Evolutionary conservation across 2,797 vertebrate species (phyloP), one percentile per base, ranked within the genome.

Genomic region (Molossus alvarezi): DNA sequence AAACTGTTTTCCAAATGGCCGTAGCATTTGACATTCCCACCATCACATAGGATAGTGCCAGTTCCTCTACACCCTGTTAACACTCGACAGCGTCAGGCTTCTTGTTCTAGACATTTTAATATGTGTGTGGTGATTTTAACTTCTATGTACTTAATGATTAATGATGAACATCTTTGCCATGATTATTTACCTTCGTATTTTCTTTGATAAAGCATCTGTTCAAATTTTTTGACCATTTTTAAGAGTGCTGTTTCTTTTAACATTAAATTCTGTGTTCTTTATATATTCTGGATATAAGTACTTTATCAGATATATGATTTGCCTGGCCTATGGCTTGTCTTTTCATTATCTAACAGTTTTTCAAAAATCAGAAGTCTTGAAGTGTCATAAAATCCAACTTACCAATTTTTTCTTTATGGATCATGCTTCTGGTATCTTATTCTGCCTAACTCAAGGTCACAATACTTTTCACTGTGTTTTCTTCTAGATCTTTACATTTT

Each of bases 341-440:
- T 85, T 76, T 88, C 72, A 64, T 69, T 57, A 29, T 58, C 45
- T 51, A 53, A 80, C n/a, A 90, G 51, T 18, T 29, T 93, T 85
- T 77, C 37, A 77, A 88, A 85, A n/a, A 88, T 20, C n/a, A 86
- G 3, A 96, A 83, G 11, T 77, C 27, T 29, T 20, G 64, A 33
- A 69, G 21, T 45, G 69, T 67, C 72, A 80, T 11, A 27, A 82
- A 92, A 79, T 83, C 6, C 10, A 83, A 83, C 29, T 76, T 48
- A 87, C 21, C 60, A 76, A 57, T 82, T 82, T 82, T 90, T 41
- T n/a, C 69, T 90, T 88, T n/a, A 64, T 23, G 20, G 21, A 55
- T 90, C 25, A 79, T 23, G n/a, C 23, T 79, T 45, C 71, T 51
- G 11, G n/a, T 33, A 11, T 75, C 62, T 45, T 69, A 69, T 21